phyloP scores from a whole-genome alignment of 2,888 invertebrate genomes.

The Candidula unifasciata region DNA sequence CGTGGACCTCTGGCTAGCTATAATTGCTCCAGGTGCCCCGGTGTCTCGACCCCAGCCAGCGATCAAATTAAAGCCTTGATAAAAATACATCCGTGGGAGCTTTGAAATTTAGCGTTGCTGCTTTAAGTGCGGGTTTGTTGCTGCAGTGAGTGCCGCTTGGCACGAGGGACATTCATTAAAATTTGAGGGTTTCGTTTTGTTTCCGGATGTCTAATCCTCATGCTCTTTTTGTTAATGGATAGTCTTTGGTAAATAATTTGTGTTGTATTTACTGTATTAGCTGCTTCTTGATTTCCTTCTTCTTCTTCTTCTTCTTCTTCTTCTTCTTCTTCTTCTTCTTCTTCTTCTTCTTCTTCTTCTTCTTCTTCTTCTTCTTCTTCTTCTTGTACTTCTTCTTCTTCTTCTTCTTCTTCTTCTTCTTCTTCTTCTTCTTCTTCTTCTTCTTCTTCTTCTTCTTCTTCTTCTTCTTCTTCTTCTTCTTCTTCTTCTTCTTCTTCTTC shows the following conservation, averaged over 20 bases:
- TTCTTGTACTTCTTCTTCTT: neutral
- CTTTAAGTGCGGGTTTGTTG: neutral
- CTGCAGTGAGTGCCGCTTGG: neutral
- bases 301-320: no score
- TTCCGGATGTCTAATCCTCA: neutral
- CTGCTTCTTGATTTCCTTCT: no score
- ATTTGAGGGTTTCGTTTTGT: neutral
- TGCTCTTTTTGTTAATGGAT: neutral
- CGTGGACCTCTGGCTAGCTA: neutral
- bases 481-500: neutral
- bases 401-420: neutral
- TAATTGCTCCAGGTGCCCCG: conserved; percentile 32
- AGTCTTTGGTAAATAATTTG: neutral
- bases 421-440: conserved; percentile 1
- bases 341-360: no score
- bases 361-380: conserved; percentile 7
- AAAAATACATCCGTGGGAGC: neutral
- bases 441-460: neutral
- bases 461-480: conserved; percentile 17
- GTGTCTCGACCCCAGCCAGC: conserved; percentile 7
- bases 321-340: no score
- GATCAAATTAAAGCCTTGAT: conserved; percentile 31
- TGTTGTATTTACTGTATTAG: no score
- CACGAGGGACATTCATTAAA: neutral
- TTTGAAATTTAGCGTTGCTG: neutral